Evolutionary conservation across 1,140 invertebrate genomes (phyloP).

Genomic region (Leucophenga varia): DNA sequence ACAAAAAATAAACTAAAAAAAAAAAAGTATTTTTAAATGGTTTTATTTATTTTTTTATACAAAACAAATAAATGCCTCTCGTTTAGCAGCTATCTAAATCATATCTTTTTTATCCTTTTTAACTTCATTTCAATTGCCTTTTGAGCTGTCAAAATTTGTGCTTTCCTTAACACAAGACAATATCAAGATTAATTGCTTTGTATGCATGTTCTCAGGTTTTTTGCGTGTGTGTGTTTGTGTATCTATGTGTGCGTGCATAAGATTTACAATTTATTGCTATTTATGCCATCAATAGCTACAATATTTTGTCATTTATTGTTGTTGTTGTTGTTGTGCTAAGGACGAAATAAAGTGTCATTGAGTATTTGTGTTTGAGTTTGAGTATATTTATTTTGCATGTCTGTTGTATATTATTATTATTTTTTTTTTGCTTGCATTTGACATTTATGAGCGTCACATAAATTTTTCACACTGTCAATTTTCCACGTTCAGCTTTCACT

Average conservation of each 20-base stretch:
- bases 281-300: too few species aligned
- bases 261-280: too few species aligned
- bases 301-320: too few species aligned
- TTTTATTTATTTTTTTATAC: slow-evolving; percentile 20
- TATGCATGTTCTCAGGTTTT: slow-evolving; percentile 8
- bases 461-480: too few species aligned
- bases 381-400: too few species aligned
- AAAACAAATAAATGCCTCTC: slow-evolving; percentile 28
- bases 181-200: slow-evolving; percentile 46
- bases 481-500: too few species aligned
- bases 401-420: neutral
- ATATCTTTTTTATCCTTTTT: neutral
- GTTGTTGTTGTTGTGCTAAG: slow-evolving; percentile 1
- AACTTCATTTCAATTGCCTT: too few species aligned
- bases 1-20: slow-evolving; percentile 23
- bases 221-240: slow-evolving; percentile 14
- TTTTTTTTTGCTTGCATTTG: slow-evolving; percentile 24
- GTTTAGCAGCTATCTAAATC: slow-evolving; percentile 22
- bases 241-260: too few species aligned
- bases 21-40: neutral
- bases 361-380: too few species aligned
- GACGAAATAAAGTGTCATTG: too few species aligned
- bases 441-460: slow-evolving; percentile 48
- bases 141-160: slow-evolving; percentile 4
- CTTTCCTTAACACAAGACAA: slow-evolving; percentile 31